Evolutionary conservation across 2,888 invertebrate genomes (phyloP).

Genomic region (Pristionchus japonicus): DNA sequence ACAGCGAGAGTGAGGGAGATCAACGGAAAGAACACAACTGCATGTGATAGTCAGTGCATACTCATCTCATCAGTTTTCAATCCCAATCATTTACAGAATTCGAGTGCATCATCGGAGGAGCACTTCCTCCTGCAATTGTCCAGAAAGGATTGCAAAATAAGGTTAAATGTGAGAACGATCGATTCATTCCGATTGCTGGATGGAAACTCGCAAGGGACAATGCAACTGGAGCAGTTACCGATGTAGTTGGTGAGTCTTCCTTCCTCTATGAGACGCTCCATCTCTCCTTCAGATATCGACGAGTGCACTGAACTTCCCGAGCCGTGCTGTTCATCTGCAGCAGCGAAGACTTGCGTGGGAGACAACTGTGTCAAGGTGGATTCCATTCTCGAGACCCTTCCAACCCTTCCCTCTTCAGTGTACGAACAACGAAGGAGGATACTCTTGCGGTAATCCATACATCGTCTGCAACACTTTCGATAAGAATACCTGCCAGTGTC

Average conservation of each 20-base stretch:
- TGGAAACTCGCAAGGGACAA: constrained; percentile 32
- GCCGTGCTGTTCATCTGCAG: neutral
- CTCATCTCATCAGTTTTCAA: neutral
- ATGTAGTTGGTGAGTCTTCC: constrained; percentile 32
- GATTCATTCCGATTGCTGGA: neutral
- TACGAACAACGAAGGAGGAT: neutral
- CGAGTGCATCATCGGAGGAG: neutral
- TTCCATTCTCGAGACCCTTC: too few species aligned
- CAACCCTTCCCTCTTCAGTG: neutral
- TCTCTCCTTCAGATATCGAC: constrained; percentile 34
- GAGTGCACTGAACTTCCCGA: neutral
- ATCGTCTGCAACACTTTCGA: neutral
- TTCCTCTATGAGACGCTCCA: too few species aligned
- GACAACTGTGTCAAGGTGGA: constrained; percentile 11
- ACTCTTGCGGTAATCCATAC: neutral
- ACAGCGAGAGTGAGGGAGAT: neutral
- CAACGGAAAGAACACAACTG: neutral
- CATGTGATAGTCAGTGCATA: neutral
- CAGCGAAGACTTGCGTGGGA: neutral
- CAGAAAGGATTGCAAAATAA: neutral
- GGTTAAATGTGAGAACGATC: neutral
- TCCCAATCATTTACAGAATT: neutral
- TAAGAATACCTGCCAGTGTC: constrained; percentile 1
- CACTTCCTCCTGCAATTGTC: neutral
- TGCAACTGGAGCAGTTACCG: neutral